Percentiles rank a stretch among this genome's conserved stretches.
Evolutionary conservation across 1,140 invertebrate species (phyloP).

Genomic region (Bilobella aurantiaca): DNA sequence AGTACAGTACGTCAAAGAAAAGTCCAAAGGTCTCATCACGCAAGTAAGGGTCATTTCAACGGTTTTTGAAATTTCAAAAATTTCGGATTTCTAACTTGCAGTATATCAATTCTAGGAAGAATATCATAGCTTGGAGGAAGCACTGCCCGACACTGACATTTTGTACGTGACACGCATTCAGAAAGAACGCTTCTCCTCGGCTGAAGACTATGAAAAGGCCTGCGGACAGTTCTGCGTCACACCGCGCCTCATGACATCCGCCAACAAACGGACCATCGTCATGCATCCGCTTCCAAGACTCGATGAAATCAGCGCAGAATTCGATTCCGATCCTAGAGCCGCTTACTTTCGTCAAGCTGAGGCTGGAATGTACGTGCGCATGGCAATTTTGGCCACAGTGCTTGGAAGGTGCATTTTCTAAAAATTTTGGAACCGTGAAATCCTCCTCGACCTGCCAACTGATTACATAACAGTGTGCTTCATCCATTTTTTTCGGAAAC

Average conservation of each 20-base stretch:
- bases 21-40: slow-evolving; percentile 50
- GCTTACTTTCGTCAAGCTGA: slow-evolving; percentile 98
- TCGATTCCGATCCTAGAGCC: slow-evolving; percentile 90
- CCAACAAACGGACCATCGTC: slow-evolving; percentile 86
- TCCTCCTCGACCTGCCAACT: no score
- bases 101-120: slow-evolving; percentile 44
- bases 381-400: slow-evolving; percentile 90
- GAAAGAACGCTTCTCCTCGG: slow-evolving; percentile 73
- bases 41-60: slow-evolving; percentile 46
- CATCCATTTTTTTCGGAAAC: no score
- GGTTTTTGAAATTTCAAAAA: neutral
- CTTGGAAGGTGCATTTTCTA: slow-evolving; percentile 49
- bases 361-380: slow-evolving; percentile 94
- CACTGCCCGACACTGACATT: slow-evolving; percentile 86
- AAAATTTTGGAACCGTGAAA: no score
- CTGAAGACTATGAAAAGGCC: slow-evolving; percentile 77
- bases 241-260: slow-evolving; percentile 86
- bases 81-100: neutral
- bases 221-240: slow-evolving; percentile 82
- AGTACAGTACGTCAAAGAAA: slow-evolving; percentile 69
- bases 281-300: slow-evolving; percentile 95
- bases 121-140: slow-evolving; percentile 63
- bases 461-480: no score
- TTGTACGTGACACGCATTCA: slow-evolving; percentile 98
- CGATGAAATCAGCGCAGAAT: slow-evolving; percentile 84